Base-by-base conservation (phyloP, 1,140 invertebrate species). In the Venturia canescens region DNA sequence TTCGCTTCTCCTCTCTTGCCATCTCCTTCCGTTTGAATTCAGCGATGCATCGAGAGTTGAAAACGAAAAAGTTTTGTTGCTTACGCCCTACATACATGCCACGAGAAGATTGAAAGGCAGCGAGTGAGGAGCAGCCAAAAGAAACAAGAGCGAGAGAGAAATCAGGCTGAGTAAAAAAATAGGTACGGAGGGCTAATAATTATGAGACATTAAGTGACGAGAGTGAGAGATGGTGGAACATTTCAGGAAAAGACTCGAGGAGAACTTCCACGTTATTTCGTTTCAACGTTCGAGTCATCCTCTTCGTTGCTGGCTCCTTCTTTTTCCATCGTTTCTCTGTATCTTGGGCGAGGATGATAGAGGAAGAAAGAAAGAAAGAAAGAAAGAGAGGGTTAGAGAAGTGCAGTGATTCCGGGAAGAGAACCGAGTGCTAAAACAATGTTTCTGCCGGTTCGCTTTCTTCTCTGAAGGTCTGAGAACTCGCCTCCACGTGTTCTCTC, bases 121-220 rank as follows among this genome's bases (percentile, higher is more conserved):
- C 11, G n/a, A 48, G 44, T 29, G 53, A 63, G 60, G 9, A 26
- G 16, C 11, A 23, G 60, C 23, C 9, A 63, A 63, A 23, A 26
- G 60, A 63, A 66, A 66, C 29, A 18, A 26, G 74, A 66, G 53
- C 6, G 53, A 77, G 23, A 21, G 44, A 57, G 53, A 81, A 21
- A 71, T 79, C 38, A 31, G 74, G 80, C 78, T 84, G 84, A 78
- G 78, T 53, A 83, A 87, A 85, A 84, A 87, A 85, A 84, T 87
- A 85, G 85, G 82, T 71, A 84, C 83, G 21, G 84, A 86, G 86
- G 84, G 85, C 82, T 87, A 89, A 90, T 90, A 91, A 92, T 92
- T 91, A 90, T 86, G 89, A 89, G 88, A 91, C 90, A 89, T 91
- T 90, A 90, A 92, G 90, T 90, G 89, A 92, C 88, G 90, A 89